Evolutionary conservation across 2,888 invertebrate genomes (phyloP).

Genomic region (Luffia ferchaultella): DNA sequence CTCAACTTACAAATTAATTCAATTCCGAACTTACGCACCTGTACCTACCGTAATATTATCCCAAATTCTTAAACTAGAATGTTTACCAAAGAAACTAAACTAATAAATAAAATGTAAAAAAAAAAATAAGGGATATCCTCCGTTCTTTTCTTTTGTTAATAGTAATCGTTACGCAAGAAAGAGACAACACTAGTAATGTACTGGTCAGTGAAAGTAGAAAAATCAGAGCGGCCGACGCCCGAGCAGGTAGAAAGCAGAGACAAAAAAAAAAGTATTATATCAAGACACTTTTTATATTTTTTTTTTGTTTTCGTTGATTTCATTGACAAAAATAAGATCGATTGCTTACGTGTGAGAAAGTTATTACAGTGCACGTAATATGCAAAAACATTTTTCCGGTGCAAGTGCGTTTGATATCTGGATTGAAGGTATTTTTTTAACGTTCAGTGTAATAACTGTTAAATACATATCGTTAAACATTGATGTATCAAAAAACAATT

Average conservation of each 20-base stretch:
- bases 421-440: too few species aligned
- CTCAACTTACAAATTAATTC: background rate
- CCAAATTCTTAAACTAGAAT: background rate
- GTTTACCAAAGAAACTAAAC: background rate
- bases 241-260: background rate
- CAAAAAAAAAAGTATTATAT: background rate
- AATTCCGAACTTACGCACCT: background rate
- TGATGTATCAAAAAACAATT: too few species aligned
- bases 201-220: background rate
- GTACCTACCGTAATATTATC: background rate
- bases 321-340: background rate
- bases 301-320: background rate
- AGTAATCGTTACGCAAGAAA: background rate
- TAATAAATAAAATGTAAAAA: background rate
- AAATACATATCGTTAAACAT: too few species aligned
- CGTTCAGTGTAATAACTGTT: too few species aligned
- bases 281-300: too few species aligned
- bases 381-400: background rate
- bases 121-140: background rate
- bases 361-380: background rate
- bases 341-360: background rate
- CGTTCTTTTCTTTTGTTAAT: background rate
- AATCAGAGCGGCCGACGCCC: background rate
- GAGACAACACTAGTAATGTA: background rate
- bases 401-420: too few species aligned